A percentile compares a stretch with the other conserved stretches of the same genome.
Evolutionary conservation across 2,888 invertebrate species (phyloP).

Genomic region (Pyrocoelia pectoralis): DNA sequence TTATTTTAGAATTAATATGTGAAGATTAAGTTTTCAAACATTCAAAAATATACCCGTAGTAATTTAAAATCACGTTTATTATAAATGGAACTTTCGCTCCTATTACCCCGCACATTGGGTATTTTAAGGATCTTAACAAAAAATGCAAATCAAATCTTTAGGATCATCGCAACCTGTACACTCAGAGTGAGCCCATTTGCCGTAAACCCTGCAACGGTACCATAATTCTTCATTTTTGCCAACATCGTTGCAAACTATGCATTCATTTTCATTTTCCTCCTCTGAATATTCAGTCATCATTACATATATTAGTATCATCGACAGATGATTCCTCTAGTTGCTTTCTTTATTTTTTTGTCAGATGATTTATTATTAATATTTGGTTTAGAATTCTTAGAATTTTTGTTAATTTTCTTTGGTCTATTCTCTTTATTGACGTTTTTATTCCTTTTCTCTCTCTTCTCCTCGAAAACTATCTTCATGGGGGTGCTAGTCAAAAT

Average conservation of each 20-base stretch:
- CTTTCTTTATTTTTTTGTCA: background rate
- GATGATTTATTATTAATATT: constrained; percentile 1
- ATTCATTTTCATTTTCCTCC: background rate
- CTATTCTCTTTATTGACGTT: background rate
- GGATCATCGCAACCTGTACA: too few species aligned
- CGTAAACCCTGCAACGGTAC: too few species aligned
- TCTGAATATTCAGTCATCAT: background rate
- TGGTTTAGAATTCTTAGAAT: background rate
- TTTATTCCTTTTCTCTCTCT: constrained; percentile 22
- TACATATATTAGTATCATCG: constrained; percentile 8
- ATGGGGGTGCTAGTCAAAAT: constrained; percentile 22
- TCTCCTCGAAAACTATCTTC: constrained; percentile 15
- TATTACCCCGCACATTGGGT: too few species aligned
- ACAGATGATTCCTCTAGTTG: background rate
- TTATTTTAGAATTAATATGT: too few species aligned
- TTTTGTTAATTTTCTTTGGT: background rate
- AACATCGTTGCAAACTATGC: background rate
- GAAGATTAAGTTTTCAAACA: too few species aligned
- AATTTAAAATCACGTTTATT: too few species aligned
- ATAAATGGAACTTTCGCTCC: too few species aligned
- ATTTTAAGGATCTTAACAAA: too few species aligned
- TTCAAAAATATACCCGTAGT: too few species aligned
- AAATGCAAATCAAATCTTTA: too few species aligned
- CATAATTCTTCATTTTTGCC: constrained; percentile 6
- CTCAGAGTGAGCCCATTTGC: too few species aligned